Percentiles rank a stretch among this genome's conserved stretches.
Conservation (phyloP, 2,113 vertebrate species). For the Rhipidura dahli region DNA sequence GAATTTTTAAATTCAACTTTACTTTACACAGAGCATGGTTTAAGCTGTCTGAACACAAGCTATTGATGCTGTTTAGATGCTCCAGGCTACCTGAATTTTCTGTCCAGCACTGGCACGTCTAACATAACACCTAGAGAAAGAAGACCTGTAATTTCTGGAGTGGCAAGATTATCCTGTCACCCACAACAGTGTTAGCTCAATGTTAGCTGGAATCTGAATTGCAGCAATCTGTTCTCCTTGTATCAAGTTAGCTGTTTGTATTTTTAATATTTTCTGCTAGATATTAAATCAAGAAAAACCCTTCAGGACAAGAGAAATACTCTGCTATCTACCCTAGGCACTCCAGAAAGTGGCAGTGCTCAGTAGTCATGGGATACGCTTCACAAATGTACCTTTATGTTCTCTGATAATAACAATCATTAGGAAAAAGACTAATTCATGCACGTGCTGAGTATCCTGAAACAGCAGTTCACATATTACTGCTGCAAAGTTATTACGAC, state of each 20-base stretch:
- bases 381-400: background rate
- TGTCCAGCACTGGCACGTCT: background rate
- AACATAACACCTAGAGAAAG: background rate
- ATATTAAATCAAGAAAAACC: background rate
- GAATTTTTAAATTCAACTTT: background rate
- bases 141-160: background rate
- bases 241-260: background rate
- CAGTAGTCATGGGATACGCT: background rate
- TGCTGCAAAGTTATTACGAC: background rate
- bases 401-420: background rate
- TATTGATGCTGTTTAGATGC: background rate
- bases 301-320: background rate
- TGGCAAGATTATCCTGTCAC: background rate
- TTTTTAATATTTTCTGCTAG: background rate
- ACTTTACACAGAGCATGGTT: background rate
- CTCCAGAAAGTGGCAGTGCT: background rate
- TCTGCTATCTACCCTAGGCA: background rate
- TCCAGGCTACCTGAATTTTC: background rate
- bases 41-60: background rate
- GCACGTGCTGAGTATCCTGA: background rate
- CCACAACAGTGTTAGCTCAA: background rate
- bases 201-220: background rate
- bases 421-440: background rate
- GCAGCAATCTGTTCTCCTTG: background rate
- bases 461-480: background rate